Percentiles rank a stretch among this genome's conserved stretches.
Conservation (phyloP, 2,888 invertebrate species). For the Griposia aprilina region DNA sequence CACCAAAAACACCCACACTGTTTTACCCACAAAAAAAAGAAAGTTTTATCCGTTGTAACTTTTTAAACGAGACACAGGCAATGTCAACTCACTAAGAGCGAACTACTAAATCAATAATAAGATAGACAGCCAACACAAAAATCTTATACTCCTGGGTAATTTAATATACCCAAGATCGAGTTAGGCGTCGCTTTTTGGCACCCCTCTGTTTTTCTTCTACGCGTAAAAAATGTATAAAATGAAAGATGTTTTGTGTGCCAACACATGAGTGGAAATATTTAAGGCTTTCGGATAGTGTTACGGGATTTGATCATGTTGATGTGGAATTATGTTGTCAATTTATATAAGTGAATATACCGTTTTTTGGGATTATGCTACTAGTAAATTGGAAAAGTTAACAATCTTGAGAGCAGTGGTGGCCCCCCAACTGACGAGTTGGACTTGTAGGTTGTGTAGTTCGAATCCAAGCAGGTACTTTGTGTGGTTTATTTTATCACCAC, state of each 20-base stretch:
- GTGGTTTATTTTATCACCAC: no score
- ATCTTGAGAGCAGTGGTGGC: no score
- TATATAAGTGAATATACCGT: constrained; percentile 18
- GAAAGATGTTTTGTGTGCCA: constrained; percentile 27
- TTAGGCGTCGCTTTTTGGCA: constrained; percentile 56
- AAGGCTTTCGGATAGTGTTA: constrained; percentile 40
- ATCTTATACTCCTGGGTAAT: constrained; percentile 64
- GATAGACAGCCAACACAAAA: constrained; percentile 60
- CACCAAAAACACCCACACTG: not conserved
- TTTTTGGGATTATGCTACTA: not conserved
- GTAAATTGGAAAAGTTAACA: not conserved
- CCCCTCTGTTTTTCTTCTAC: constrained; percentile 58
- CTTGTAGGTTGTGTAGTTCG: no score
- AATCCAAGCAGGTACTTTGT: no score
- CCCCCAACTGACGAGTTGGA: no score
- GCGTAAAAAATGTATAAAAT: constrained; percentile 57
- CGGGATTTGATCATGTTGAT: constrained; percentile 30
- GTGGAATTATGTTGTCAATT: constrained; percentile 31
- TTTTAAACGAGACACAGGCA: constrained; percentile 42
- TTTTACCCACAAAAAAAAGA: not conserved
- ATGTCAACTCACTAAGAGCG: constrained; percentile 45
- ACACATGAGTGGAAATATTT: constrained; percentile 50
- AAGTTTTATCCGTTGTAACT: constrained; percentile 15
- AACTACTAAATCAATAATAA: constrained; percentile 68
- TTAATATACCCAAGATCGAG: constrained; percentile 67